Evolutionary conservation across 1,140 invertebrate genomes (phyloP), one percentile per base, ranked within the genome.

Genomic region (Drosophila mauritiana): DNA sequence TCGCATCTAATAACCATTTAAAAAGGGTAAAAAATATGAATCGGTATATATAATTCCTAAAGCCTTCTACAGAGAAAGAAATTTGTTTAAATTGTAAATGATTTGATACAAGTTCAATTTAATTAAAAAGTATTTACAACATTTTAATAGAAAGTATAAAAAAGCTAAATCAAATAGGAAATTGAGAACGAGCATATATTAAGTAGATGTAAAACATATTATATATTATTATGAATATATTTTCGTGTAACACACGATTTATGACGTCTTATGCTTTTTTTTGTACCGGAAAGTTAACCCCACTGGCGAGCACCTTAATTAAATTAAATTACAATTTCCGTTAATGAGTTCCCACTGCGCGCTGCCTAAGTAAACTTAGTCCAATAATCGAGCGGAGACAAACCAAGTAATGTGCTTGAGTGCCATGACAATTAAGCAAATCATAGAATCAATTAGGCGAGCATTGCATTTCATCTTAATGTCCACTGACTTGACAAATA

Each of bases 381-480:
- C 69, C 17, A 56, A 69, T 70, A 22, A 3, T 70, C n/a, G 0
- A 56, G 15, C 8, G 5, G 0, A 25, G 49, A 15, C 25, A 31
- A 36, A 36, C 42, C 40, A 25, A 20, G 40, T 48, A 40, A 51
- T 34, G 36, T 34, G 57, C n/a, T 42, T 7, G 22, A 51, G 37
- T 37, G 63, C 42, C 36, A 36, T 49, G 25, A 57, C 42, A 57
- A 73, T 88, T 83, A 80, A 49, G 49, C 54, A 70, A 89, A 84
- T 89, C 84, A 78, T 84, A 74, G 80, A 89, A 89, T 89, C 84
- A 89, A 89, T 89, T 89, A 42, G 57, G 43, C 57, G 73, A 39
- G 53, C 59, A 82, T 64, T 83, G 67, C 61, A 84, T 77, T 77
- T 69, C 55, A 57, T 68, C 70, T 73, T 79, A 79, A 76, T 78